These are phyloP conservation scores for Alethe castanea DNA, from an alignment of 2,113 vertebrate species.

Conservation along the genomic window DNA sequence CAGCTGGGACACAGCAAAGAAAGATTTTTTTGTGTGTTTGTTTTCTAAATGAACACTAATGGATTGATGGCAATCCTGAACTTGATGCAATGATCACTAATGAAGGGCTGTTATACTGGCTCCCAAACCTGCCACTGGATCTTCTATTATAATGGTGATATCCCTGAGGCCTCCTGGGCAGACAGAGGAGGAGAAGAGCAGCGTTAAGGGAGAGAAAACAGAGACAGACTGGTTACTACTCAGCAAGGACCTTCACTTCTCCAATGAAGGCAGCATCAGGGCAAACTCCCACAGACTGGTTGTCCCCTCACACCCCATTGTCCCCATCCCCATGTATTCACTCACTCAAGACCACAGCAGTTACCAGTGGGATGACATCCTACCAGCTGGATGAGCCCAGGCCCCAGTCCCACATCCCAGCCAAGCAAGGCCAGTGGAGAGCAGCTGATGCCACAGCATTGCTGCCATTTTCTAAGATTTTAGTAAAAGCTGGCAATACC, in stretches of 20 bases:
- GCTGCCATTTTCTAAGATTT: not conserved
- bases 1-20: not conserved
- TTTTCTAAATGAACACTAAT: constrained; percentile 63
- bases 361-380: not conserved
- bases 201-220: constrained; percentile 62
- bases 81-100: constrained; percentile 39
- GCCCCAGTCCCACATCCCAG: not conserved
- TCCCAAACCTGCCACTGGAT: constrained; percentile 95
- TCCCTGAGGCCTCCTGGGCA: constrained; percentile 85
- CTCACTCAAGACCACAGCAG: not conserved
- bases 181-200: constrained; percentile 55
- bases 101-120: constrained; percentile 42
- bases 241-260: not conserved
- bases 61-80: constrained; percentile 45
- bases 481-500: not conserved
- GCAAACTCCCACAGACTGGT: not conserved
- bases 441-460: not conserved
- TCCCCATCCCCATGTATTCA: not conserved
- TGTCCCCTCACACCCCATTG: not conserved
- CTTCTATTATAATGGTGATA: constrained; percentile 99
- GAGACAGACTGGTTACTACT: constrained; percentile 32
- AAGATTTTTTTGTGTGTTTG: not conserved
- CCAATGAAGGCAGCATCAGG: not conserved
- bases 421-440: not conserved
- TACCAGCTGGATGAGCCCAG: not conserved